Base-by-base conservation (phyloP, 2,888 invertebrate species). In the Agrilus biguttatus region DNA sequence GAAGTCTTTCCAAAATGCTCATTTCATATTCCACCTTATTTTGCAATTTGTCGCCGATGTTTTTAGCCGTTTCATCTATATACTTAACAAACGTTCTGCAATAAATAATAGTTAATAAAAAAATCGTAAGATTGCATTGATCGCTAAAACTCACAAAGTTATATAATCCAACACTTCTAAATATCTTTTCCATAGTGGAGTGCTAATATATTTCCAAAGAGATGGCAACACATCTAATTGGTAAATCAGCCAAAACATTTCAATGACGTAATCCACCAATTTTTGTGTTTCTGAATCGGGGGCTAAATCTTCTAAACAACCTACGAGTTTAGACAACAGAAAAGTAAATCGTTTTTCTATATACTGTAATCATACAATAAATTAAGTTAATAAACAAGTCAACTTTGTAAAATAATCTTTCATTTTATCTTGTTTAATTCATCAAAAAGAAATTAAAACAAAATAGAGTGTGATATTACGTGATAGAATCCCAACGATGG, bases 1-100 rank as follows among this genome's bases (percentile, higher is more conserved):
- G 59, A 21, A 83, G 57, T 52, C 75, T 76, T 58, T 82, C 77
- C 45, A 83, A 63, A 14, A 83, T 69, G 55, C 81, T 80, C 46
- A 70, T 67, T n/a, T 70, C 68, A 49, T 70, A 64, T 13, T 70
- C 66, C 19, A 68, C 42, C 47, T 47, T 48, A 34, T 48, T 61
- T n/a, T 70, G 55, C 10, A 63, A 61, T 28, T 17, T 55, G 49
- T 5, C 53, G 49, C 37, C 55, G 40, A 50, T 51, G 52, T 46
- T 59, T 23, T 43, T 44, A 14, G 55, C 42, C 5, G 59, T 54
- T 47, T 55, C 52, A 28, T 58, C 49, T 36, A 61, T 58, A 42
- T 58, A 55, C 48, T 59, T 61, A 36, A 52, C 41, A 17, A 52
- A 51, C 19, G 54, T 51, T 8, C 62, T 61, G 41, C 46, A 33